These are phyloP conservation scores for Percopsis transmontana DNA, from an alignment of 2,113 vertebrate species.

Conservation along the genomic window DNA sequence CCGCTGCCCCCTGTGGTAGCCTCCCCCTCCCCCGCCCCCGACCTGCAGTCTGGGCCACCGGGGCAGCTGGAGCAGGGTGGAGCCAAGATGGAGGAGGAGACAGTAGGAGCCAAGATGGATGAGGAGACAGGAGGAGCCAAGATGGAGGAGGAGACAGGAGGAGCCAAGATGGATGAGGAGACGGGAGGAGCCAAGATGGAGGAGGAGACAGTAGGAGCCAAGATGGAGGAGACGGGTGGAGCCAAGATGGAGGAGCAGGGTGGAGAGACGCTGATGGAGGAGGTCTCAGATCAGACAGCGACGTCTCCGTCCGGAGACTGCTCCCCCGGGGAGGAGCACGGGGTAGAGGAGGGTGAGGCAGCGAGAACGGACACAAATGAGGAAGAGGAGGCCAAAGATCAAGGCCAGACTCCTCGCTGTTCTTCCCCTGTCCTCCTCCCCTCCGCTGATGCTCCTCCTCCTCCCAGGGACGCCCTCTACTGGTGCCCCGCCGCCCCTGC, in stretches of 20 bases:
- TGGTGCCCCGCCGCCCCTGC: neutral
- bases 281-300: neutral
- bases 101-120: neutral
- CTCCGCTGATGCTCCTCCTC: neutral
- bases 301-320: no score
- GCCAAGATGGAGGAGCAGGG: neutral
- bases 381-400: neutral
- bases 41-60: neutral
- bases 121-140: neutral
- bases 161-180: no score
- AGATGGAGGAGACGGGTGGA: neutral
- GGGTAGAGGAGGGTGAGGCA: neutral
- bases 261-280: neutral
- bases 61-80: slow-evolving; percentile 25
- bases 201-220: no score
- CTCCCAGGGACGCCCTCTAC: neutral
- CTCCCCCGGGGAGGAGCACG: neutral
- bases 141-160: neutral
- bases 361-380: neutral
- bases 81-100: slow-evolving; percentile 14
- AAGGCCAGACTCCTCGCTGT: neutral
- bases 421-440: neutral
- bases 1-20: slow-evolving; percentile 37
- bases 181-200: slow-evolving; percentile 21
- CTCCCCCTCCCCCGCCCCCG: slow-evolving; percentile 28